These are phyloP conservation scores for Henicopernis longicauda DNA, from an alignment of 2,113 vertebrate genomes.

Conservation along the genomic window DNA sequence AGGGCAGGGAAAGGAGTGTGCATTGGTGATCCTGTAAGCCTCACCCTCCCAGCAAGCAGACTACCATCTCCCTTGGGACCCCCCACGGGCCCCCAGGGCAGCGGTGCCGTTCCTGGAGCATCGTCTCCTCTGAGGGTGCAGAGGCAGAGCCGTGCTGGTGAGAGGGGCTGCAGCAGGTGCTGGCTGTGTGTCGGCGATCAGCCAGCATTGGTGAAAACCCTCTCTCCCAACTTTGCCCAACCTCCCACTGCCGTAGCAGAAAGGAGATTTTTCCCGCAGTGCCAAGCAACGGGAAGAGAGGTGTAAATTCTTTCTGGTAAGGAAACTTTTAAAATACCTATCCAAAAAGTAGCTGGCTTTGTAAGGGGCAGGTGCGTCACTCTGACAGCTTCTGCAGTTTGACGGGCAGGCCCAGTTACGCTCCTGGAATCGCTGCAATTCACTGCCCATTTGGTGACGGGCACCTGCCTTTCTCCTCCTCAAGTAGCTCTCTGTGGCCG, in stretches of 20 bases:
- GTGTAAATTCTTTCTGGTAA: background rate
- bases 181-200: background rate
- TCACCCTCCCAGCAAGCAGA: background rate
- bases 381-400: background rate
- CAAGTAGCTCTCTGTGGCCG: rapidly evolving
- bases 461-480: background rate
- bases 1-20: background rate
- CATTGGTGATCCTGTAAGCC: background rate
- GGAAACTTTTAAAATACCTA: background rate
- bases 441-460: background rate
- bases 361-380: background rate
- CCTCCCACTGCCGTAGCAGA: background rate
- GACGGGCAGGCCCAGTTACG: background rate
- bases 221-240: background rate
- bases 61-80: background rate
- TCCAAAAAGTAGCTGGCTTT: background rate
- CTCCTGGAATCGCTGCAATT: background rate
- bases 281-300: background rate
- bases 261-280: background rate
- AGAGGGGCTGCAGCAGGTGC: background rate
- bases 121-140: background rate
- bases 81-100: rapidly evolving
- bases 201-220: background rate
- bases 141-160: background rate
- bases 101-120: background rate